Evolutionary conservation across 2,113 vertebrate genomes (phyloP).

Genomic region (Puffinus mauretanicus): DNA sequence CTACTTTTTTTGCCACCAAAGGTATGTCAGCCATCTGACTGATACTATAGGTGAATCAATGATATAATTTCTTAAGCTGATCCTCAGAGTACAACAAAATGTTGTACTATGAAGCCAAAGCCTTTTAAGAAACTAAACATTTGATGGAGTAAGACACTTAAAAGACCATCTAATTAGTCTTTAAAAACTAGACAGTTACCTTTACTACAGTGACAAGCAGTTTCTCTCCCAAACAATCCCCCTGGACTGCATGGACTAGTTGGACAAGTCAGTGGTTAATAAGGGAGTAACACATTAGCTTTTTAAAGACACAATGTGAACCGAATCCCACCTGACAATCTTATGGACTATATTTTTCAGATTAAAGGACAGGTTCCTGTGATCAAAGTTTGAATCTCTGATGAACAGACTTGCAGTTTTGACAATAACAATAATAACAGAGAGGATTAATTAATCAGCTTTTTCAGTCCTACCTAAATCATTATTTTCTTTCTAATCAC

Average conservation of each 20-base stretch:
- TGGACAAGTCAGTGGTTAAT: background rate
- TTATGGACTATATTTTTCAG: background rate
- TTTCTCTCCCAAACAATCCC: background rate
- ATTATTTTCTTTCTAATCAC: constrained; percentile 62
- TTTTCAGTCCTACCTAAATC: constrained; percentile 57
- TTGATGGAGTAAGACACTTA: background rate
- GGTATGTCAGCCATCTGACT: background rate
- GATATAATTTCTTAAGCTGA: background rate
- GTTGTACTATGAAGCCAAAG: background rate
- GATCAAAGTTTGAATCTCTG: constrained; percentile 55
- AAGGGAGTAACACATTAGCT: background rate
- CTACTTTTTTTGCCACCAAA: background rate
- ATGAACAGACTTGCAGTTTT: constrained; percentile 50
- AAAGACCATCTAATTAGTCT: background rate
- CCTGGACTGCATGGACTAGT: background rate
- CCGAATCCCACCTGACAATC: background rate
- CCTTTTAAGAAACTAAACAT: background rate
- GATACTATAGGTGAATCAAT: background rate
- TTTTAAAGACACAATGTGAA: constrained; percentile 24
- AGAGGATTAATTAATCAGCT: constrained; percentile 69
- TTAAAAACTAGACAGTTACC: background rate
- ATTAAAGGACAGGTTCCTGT: constrained; percentile 2
- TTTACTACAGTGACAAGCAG: background rate
- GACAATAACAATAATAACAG: constrained; percentile 61
- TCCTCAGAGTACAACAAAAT: background rate